Evolutionary conservation across 2,797 vertebrate species (phyloP).

Genomic region (Gadopsis marmoratus): DNA sequence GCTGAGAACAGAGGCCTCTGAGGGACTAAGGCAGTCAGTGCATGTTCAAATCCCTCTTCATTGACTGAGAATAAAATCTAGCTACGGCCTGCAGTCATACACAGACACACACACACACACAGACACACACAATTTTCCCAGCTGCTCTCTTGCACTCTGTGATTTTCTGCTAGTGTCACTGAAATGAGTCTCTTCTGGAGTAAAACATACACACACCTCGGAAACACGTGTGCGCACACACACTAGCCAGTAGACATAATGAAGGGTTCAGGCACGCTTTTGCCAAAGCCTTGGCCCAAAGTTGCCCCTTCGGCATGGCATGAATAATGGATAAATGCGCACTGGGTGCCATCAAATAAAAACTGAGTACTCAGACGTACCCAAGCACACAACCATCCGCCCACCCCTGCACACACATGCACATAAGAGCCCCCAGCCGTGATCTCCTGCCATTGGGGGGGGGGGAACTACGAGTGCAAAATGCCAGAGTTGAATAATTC

Average conservation of each 20-base stretch:
- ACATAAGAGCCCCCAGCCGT: constrained; percentile 54
- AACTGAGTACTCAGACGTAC: constrained; percentile 73
- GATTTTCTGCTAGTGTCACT: constrained; percentile 67
- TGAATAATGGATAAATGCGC: constrained; percentile 80
- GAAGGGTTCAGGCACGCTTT: constrained; percentile 60
- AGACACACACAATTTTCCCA: constrained; percentile 29
- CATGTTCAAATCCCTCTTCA: constrained; percentile 58
- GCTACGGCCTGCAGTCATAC: constrained; percentile 48
- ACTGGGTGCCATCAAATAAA: constrained; percentile 82
- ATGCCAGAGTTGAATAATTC: constrained; percentile 84
- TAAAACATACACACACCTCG: constrained; percentile 25
- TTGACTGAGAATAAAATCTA: constrained; percentile 46
- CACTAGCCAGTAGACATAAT: constrained; percentile 53
- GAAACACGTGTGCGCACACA: constrained; percentile 16
- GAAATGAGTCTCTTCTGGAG: constrained; percentile 54
- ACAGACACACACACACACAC: constrained; percentile 8
- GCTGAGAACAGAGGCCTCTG: constrained; percentile 43
- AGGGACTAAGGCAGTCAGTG: constrained; percentile 44
- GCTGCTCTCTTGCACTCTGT: constrained; percentile 53
- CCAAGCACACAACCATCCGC: constrained; percentile 58
- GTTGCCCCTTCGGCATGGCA: constrained; percentile 72
- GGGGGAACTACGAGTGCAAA: constrained; percentile 68
- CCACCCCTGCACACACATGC: constrained; percentile 33
- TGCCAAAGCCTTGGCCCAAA: constrained; percentile 72
- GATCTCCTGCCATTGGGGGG: constrained; percentile 57